Conservation (phyloP, 2,113 vertebrate species). For the Bolborhynchus lineola region DNA sequence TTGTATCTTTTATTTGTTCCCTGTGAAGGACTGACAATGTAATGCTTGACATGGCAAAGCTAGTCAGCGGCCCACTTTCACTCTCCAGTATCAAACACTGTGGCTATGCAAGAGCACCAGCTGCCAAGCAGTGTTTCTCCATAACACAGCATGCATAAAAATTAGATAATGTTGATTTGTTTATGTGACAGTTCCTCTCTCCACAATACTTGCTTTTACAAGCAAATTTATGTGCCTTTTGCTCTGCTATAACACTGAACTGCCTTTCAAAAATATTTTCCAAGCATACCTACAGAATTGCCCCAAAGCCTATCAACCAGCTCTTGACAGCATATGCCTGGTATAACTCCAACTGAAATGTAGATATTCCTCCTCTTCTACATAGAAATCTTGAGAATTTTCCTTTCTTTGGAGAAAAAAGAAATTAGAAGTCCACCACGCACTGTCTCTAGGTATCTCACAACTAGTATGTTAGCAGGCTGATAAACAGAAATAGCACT, state of each 20-base stretch:
- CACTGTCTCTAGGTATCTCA: not conserved
- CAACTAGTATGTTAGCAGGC: not conserved
- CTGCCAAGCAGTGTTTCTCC: slow-evolving; percentile 23
- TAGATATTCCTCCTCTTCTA: not conserved
- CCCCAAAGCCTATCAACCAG: not conserved
- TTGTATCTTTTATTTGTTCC: not conserved
- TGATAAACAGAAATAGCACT: not conserved
- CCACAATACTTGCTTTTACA: not conserved
- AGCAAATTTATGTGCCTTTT: not conserved
- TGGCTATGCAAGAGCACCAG: not conserved
- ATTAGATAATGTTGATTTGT: not conserved
- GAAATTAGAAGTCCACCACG: not conserved
- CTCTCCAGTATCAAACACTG: not conserved
- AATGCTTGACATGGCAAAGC: not conserved
- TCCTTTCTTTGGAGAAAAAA: not conserved
- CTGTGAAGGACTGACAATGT: not conserved
- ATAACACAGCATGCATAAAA: not conserved
- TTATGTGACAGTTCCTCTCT: not conserved
- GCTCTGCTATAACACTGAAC: not conserved
- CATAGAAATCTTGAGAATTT: not conserved
- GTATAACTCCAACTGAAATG: not conserved
- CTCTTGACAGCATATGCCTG: not conserved
- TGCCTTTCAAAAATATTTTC: not conserved
- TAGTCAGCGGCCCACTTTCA: not conserved
- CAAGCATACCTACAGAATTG: not conserved